Base-by-base conservation (phyloP, 2,888 invertebrate species). In the Esperia sulphurella region DNA sequence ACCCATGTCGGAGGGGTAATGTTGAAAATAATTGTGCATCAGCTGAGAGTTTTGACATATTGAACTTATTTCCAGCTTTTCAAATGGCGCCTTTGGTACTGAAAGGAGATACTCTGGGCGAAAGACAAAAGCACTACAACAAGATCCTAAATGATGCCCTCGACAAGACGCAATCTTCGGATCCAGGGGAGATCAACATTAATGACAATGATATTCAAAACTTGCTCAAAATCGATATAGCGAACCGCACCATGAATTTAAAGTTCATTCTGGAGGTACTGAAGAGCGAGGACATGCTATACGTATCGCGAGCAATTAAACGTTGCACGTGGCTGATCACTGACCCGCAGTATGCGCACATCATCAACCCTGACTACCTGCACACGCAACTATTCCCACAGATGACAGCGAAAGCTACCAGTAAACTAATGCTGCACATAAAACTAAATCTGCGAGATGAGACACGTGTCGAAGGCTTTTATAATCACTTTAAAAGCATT, bases 281-380 rank as follows among this genome's bases (percentile, higher is more conserved):
- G 0, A 77, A 81, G 53, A 64, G 65, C 48, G 64, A 73, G 29
- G 83, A 86, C 50, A 71, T 79, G 68, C 56, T 85, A 35, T 80
- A 71, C 49, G 69, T 83, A 5, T 75, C 79, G 1, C 70, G 76
- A 54, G 83, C 73, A n/a, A 64, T 86, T n/a, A 71, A 73, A 41
- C 58, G 63, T 41, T 63, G 71, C 45, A 46, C 54, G 8, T 86
- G 85, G 85, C 54, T 85, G 14, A 55, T 83, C 14, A 73, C 65
- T 5, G 79, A 84, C 29, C 54, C 64, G 8, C 58, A 75, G 35
- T 81, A 82, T 49, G 66, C 67, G 3, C 52, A 79, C 46, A 61
- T 84, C 10, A 69, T 85, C 44, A 82, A 86, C 51, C 82, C 85
- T 5, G 58, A 75, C 42, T 75, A 79, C 54, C 58, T 86, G 7